Conservation (phyloP, 2,888 invertebrate genomes). For the Dryadula phaetusa region DNA sequence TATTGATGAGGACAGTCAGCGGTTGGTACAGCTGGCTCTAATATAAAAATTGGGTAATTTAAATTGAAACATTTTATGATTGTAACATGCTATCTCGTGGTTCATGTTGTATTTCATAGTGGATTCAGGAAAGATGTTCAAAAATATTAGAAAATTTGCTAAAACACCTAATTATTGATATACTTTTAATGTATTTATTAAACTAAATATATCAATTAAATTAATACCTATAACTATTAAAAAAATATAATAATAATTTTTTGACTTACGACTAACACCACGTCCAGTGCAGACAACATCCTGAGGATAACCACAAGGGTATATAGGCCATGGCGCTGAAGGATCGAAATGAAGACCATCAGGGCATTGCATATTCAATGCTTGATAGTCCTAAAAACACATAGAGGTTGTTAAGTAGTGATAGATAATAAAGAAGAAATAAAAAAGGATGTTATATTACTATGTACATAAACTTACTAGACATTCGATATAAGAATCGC, state of each 20-base stretch:
- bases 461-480: constrained; percentile 59
- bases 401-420: not conserved
- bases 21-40: constrained; percentile 87
- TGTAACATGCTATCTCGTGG: no score
- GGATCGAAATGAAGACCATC: constrained; percentile 91
- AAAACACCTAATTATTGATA: no score
- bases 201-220: no score
- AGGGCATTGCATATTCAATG: constrained; percentile 88
- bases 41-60: no score
- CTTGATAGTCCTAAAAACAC: constrained; percentile 85
- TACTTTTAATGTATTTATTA: no score
- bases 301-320: constrained; percentile 92
- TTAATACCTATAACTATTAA: no score
- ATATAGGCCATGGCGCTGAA: constrained; percentile 84
- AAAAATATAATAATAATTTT: no score
- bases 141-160: no score
- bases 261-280: constrained; percentile 83
- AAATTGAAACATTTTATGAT: no score
- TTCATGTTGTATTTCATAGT: no score
- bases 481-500: constrained; percentile 89
- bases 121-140: no score
- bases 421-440: not conserved
- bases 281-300: constrained; percentile 89
- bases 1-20: constrained; percentile 91
- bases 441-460: not conserved